These are phyloP conservation scores for Brachionus manjavacas DNA, from an alignment of 1,140 invertebrate genomes.

Conservation along the genomic window DNA sequence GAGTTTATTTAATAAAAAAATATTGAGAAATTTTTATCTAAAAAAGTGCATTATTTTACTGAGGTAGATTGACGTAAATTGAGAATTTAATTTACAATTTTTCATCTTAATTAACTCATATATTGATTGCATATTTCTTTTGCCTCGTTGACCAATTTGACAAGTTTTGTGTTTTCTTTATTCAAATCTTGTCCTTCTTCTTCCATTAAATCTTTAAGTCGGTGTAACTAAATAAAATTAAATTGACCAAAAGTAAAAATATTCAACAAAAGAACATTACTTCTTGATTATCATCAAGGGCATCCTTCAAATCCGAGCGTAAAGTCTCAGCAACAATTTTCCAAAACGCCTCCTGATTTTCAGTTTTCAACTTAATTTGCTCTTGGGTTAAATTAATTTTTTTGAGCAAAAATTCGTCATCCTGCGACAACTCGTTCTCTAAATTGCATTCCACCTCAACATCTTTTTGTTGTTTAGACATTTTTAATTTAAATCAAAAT, in stretches of 20 bases:
- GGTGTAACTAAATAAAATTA: slow-evolving; percentile 3
- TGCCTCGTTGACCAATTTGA: slow-evolving; percentile 4
- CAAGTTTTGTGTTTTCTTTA: not conserved
- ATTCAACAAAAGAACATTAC: not conserved
- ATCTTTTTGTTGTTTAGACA: not conserved
- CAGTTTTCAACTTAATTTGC: not conserved
- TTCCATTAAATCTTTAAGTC: slow-evolving; percentile 25
- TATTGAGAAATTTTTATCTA: not conserved
- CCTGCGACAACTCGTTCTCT: slow-evolving; percentile 8
- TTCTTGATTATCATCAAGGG: slow-evolving; percentile 18
- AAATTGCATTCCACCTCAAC: not conserved
- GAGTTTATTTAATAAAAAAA: too few relatives aligned
- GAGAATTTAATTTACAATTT: not conserved
- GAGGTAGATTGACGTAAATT: not conserved
- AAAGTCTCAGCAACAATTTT: not conserved
- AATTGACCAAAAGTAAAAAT: not conserved
- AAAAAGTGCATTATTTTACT: not conserved
- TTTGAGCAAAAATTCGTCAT: slow-evolving; percentile 12
- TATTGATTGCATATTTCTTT: slow-evolving; percentile 41
- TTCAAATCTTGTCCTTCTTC: slow-evolving; percentile 17
- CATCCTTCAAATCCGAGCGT: not conserved
- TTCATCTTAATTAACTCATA: not conserved
- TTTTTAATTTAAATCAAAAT: not conserved
- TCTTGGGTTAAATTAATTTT: slow-evolving; percentile 5
- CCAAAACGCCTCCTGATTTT: slow-evolving; percentile 36